Percentiles rank a stretch among this genome's conserved stretches.
Conservation (phyloP, 1,140 invertebrate genomes). For the Cyclargus thomasi region DNA sequence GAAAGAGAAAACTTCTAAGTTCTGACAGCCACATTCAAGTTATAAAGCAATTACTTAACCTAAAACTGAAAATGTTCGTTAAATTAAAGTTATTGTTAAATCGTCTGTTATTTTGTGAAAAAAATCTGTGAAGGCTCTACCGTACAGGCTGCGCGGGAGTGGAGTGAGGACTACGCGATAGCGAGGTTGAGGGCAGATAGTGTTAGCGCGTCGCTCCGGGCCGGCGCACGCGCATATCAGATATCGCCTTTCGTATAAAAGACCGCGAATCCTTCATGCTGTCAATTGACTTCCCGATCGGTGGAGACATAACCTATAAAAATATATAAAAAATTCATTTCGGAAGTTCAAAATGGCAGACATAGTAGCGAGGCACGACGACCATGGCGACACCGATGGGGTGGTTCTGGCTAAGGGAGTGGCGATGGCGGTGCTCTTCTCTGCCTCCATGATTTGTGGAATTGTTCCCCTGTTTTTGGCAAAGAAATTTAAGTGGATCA, state of each 20-base stretch:
- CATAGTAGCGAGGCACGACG: conserved; percentile 27
- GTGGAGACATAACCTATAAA: conserved; percentile 17
- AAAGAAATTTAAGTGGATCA: conserved; percentile 78
- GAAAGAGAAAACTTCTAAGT: background rate
- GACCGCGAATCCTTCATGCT: conserved; percentile 34
- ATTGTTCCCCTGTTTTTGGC: conserved; percentile 81
- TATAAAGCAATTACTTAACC: too few species aligned
- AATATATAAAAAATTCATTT: too few species aligned
- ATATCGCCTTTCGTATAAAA: conserved; percentile 58
- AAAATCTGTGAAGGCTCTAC: conserved; percentile 34
- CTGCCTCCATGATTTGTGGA: conserved; percentile 83
- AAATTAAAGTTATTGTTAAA: background rate
- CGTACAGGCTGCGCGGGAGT: conserved; percentile 54
- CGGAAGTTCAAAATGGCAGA: conserved; percentile 30
- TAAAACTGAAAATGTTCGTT: background rate
- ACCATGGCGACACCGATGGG: conserved; percentile 52
- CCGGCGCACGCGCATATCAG: conserved; percentile 57
- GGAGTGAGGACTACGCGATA: conserved; percentile 30
- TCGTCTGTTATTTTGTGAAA: too few species aligned
- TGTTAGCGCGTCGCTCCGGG: conserved; percentile 48
- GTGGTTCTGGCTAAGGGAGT: conserved; percentile 80
- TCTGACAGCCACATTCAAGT: too few species aligned
- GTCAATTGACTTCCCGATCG: conserved; percentile 31
- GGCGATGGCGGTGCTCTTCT: conserved; percentile 83
- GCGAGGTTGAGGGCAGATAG: conserved; percentile 37